Evolutionary conservation across 2,888 invertebrate genomes (phyloP).

Genomic region (Noctuana brunneofusca): DNA sequence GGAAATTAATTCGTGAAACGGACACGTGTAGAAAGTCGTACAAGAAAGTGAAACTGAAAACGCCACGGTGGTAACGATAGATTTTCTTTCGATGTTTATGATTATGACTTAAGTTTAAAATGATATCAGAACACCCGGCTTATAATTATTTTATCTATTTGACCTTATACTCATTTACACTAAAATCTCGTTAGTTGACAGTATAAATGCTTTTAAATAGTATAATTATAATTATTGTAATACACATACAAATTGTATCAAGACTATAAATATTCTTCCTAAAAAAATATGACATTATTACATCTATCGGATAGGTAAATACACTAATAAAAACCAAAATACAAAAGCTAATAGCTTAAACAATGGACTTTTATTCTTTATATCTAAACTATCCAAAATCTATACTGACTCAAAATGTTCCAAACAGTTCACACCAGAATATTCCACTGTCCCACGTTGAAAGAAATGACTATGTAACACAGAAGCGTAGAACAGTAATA

Average conservation of each 20-base stretch:
- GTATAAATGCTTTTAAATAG: no score
- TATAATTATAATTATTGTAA: no score
- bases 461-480: constrained; percentile 2
- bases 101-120: background rate
- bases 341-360: no score
- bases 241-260: no score
- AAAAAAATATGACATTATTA: no score
- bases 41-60: constrained; percentile 22
- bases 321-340: no score
- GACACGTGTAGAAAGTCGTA: constrained; percentile 19
- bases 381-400: no score
- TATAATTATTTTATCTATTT: background rate
- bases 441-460: constrained; percentile 15
- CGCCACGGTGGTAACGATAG: background rate
- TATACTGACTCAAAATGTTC: background rate
- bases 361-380: no score
- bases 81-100: background rate
- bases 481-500: constrained; percentile 35
- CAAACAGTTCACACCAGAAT: constrained; percentile 3
- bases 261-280: no score
- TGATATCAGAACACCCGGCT: background rate
- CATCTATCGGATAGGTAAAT: no score
- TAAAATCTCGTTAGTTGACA: background rate
- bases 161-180: background rate
- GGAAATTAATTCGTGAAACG: constrained; percentile 21